Evolutionary conservation across 2,113 vertebrate species (phyloP).

Genomic region (Castor canadensis): DNA sequence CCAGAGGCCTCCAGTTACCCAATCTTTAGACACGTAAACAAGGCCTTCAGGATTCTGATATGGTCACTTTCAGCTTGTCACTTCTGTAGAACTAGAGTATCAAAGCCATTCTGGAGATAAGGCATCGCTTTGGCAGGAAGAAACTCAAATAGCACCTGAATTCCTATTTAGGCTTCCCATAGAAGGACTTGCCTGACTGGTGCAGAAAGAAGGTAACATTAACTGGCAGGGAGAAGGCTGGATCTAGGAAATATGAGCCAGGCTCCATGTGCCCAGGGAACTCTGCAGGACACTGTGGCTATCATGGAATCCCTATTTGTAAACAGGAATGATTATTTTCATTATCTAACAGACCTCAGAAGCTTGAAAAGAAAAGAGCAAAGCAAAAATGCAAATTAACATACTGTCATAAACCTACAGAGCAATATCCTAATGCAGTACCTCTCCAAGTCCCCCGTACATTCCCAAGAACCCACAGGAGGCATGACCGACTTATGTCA

Average conservation of each 20-base stretch:
- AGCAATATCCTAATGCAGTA: neutral
- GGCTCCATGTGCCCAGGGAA: neutral
- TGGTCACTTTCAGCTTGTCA: neutral
- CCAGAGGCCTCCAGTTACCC: slow-evolving; percentile 39
- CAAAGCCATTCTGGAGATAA: slow-evolving; percentile 27
- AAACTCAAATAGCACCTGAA: neutral
- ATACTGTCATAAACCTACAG: neutral
- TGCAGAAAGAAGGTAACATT: neutral
- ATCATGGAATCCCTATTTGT: neutral
- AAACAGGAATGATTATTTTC: slow-evolving; percentile 39
- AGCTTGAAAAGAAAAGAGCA: neutral
- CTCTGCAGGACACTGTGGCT: neutral
- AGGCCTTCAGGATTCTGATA: slow-evolving; percentile 55
- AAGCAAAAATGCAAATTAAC: slow-evolving; percentile 22
- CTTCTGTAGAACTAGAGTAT: slow-evolving; percentile 33
- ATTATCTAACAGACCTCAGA: neutral
- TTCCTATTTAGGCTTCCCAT: neutral
- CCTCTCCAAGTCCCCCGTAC: neutral
- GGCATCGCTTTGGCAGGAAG: neutral
- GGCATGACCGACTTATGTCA: too few relatives aligned
- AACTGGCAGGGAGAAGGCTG: neutral
- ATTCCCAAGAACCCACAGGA: neutral
- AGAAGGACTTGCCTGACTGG: neutral
- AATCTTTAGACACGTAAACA: slow-evolving; percentile 22
- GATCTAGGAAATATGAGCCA: neutral